Evolutionary conservation across 2,113 vertebrate species (phyloP).

Genomic region (Nipponia nippon): DNA sequence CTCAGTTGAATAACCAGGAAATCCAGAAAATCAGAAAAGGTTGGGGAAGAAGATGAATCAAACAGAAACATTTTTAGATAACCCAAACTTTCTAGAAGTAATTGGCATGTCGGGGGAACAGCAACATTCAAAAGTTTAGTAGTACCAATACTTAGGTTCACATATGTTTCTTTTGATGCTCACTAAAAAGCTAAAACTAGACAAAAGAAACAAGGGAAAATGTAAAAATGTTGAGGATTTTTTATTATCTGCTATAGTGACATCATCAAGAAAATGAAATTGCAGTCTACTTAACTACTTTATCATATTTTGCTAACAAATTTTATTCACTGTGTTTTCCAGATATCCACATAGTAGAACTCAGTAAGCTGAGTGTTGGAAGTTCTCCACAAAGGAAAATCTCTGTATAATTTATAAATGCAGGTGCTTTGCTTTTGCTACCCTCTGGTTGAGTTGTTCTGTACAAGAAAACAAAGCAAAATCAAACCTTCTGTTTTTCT

Average conservation of each 20-base stretch:
- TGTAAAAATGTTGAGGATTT: not conserved
- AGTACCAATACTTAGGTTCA: not conserved
- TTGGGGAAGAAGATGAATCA: slow-evolving; percentile 55
- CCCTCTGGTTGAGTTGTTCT: not conserved
- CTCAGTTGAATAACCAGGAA: slow-evolving; percentile 70
- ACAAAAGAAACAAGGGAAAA: not conserved
- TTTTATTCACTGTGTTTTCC: not conserved
- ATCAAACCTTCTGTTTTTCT: not conserved
- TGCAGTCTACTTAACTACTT: not conserved
- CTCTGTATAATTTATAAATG: not conserved
- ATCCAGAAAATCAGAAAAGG: slow-evolving; percentile 59
- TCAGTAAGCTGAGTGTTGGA: not conserved
- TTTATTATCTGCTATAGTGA: not conserved
- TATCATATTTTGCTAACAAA: not conserved
- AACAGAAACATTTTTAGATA: slow-evolving; percentile 55
- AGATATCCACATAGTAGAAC: not conserved
- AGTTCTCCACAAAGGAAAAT: not conserved
- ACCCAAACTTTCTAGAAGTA: slow-evolving; percentile 22
- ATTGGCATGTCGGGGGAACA: slow-evolving; percentile 14
- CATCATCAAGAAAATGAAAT: not conserved
- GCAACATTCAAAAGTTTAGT: not conserved
- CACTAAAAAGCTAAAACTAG: not conserved
- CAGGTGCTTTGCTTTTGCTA: not conserved
- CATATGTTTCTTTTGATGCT: not conserved
- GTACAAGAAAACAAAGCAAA: not conserved